Base-by-base conservation (phyloP, 2,113 vertebrate genomes). In the Hyperopisus bebe region DNA sequence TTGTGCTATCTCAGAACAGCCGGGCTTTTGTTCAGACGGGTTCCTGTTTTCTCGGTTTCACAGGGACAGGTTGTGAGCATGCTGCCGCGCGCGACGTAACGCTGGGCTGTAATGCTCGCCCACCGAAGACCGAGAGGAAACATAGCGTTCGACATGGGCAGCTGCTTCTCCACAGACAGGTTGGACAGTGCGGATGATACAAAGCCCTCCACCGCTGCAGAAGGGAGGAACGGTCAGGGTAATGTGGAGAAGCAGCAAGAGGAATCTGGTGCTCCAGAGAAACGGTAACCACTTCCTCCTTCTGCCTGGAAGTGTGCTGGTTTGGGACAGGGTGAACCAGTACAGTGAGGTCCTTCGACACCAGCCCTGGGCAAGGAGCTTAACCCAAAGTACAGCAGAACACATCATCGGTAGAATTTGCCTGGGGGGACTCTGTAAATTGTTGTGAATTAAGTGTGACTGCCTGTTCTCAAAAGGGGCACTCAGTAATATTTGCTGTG, bases 111-210 rank as follows among this genome's bases (percentile, higher is more conserved):
- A 31, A 42, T 83, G 70, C 48, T 4, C 39, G 6, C 21, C 21
- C n/a, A n/a, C 47, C 70, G 24, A 13, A 89, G 70, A n/a, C 21
- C 5, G 47, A 9, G 13, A 53, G 58, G 19, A 11, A 88, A 0
- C 39, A 44, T 39, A 1, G 35, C 62, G n/a, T 24, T 51, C n/a
- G n/a, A 13, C n/a, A 90, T 90, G 90, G 90, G 90, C 7, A 88
- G 55, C 86, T 90, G 90, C 44, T 90, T 83, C 89, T 13, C 42
- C 1, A 27, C 1, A 42, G 74, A 42, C 31, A 42, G 39, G 11
- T 42, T 39, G 1, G 35, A 42, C 31, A 19, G 35, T 42, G 74
- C 1, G 35, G 74, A 80, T 5, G 17, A 42, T 0, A 15, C 24
- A 2, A n/a, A 35, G 13, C 55, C 70, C 13, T 7, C 70, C 31